A percentile compares a stretch with the other conserved stretches of the same genome.
These are phyloP conservation scores for Caenorhabditis doughertyi DNA, from an alignment of 2,888 invertebrate genomes.

Conservation along the genomic window DNA sequence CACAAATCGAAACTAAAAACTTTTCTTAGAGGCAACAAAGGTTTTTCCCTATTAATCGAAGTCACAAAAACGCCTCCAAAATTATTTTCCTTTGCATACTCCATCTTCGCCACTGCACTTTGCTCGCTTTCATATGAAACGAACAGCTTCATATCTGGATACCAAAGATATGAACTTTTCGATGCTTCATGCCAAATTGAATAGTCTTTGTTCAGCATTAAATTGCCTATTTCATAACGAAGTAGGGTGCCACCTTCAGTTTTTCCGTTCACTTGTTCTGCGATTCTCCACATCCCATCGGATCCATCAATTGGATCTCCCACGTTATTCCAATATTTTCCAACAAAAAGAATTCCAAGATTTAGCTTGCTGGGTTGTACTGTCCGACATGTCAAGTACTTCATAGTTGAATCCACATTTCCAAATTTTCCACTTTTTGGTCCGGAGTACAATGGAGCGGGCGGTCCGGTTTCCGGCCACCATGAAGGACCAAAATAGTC, in stretches of 20 bases:
- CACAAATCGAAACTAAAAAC: too few species aligned
- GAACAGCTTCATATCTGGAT: background rate
- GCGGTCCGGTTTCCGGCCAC: background rate
- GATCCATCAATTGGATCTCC: background rate
- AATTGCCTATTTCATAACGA: too few species aligned
- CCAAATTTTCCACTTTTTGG: background rate
- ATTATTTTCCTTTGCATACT: conserved; percentile 2
- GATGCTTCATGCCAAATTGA: background rate
- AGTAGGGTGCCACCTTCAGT: background rate
- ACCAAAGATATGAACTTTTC: background rate
- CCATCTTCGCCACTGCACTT: conserved; percentile 1
- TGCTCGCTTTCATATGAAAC: background rate
- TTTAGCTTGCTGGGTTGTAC: background rate
- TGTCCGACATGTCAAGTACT: background rate
- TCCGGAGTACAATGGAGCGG: background rate
- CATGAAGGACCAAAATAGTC: background rate
- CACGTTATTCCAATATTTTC: background rate
- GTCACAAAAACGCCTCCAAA: conserved; percentile 9
- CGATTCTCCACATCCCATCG: background rate
- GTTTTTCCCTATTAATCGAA: too few species aligned
- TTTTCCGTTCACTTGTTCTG: background rate
- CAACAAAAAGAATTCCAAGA: background rate
- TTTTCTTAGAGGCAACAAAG: too few species aligned
- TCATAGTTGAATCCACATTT: conserved; percentile 1
- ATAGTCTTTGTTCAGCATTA: background rate